phyloP scores from a whole-genome alignment of 2,888 invertebrate species.

The Hedya salicella region DNA sequence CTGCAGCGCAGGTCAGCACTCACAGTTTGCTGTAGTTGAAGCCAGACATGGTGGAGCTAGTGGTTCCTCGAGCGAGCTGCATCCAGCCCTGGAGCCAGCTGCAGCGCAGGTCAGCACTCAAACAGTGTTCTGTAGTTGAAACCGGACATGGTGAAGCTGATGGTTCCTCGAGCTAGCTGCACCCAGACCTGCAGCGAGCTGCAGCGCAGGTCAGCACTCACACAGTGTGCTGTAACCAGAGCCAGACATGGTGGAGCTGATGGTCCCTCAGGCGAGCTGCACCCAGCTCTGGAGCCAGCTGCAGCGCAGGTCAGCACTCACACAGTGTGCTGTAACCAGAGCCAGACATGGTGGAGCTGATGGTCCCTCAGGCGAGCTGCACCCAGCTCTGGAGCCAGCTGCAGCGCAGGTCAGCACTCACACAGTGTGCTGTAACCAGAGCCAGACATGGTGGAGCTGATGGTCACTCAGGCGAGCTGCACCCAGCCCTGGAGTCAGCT shows the following conservation, averaged over 20 bases:
- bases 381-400: conserved; percentile 90
- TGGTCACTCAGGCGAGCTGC: too few species aligned
- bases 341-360: too few species aligned
- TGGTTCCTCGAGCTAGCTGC: too few species aligned
- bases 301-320: conserved; percentile 92
- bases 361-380: too few species aligned
- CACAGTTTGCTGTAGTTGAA: too few species aligned
- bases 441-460: too few species aligned
- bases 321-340: conserved; percentile 88
- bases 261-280: too few species aligned
- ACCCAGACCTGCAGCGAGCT: conserved; percentile 90
- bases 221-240: conserved; percentile 87
- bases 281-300: conserved; percentile 93
- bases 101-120: conserved; percentile 92
- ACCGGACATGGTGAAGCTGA: too few species aligned
- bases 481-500: conserved; percentile 90
- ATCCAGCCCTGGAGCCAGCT: conserved; percentile 91
- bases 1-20: conserved; percentile 77
- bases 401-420: conserved; percentile 69
- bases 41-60: too few species aligned
- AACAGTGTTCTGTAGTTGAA: conserved; percentile 96
- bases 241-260: too few species aligned
- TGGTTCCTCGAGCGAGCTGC: too few species aligned
- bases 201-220: conserved; percentile 62
- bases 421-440: conserved; percentile 87